Evolutionary conservation across 1,140 invertebrate species (phyloP).

Genomic region (Anagrus nilaparvatae): DNA sequence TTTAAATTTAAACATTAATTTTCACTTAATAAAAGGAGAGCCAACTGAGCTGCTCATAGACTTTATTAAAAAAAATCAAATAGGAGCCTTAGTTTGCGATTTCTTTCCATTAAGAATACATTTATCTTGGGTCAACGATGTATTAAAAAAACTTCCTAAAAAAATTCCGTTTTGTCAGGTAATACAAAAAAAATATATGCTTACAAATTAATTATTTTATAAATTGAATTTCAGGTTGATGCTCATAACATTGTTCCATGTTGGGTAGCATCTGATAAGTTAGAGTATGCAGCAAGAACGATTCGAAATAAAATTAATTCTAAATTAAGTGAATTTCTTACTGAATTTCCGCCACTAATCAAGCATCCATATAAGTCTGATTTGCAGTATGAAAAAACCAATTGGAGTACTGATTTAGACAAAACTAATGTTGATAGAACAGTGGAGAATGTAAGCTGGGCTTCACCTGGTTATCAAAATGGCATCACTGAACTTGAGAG

Average conservation of each 20-base stretch:
- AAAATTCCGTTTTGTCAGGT: slow-evolving; percentile 70
- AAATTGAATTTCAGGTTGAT: slow-evolving; percentile 52
- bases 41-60: slow-evolving; percentile 59
- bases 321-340: slow-evolving; percentile 66
- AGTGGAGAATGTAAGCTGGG: slow-evolving; percentile 64
- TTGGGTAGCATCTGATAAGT: slow-evolving; percentile 78
- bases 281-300: slow-evolving; percentile 77
- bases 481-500: slow-evolving; percentile 57
- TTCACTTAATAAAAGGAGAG: slow-evolving; percentile 67
- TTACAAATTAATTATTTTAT: too few relatives aligned
- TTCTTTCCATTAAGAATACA: slow-evolving; percentile 69
- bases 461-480: slow-evolving; percentile 60
- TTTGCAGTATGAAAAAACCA: slow-evolving; percentile 37
- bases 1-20: slow-evolving; percentile 61
- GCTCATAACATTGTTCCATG: slow-evolving; percentile 81
- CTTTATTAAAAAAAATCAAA: slow-evolving; percentile 60
- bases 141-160: slow-evolving; percentile 57
- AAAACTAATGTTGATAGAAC: slow-evolving; percentile 55
- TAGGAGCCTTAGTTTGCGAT: slow-evolving; percentile 75
- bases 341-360: slow-evolving; percentile 72
- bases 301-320: slow-evolving; percentile 80
- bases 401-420: slow-evolving; percentile 60
- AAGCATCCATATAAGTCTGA: slow-evolving; percentile 56
- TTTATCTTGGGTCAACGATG: slow-evolving; percentile 58
- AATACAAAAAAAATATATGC: too few relatives aligned